A percentile compares a stretch with the other conserved stretches of the same genome.
Evolutionary conservation across 1,140 invertebrate genomes (phyloP).

Genomic region (Pseudomyrmex cubaensis): DNA sequence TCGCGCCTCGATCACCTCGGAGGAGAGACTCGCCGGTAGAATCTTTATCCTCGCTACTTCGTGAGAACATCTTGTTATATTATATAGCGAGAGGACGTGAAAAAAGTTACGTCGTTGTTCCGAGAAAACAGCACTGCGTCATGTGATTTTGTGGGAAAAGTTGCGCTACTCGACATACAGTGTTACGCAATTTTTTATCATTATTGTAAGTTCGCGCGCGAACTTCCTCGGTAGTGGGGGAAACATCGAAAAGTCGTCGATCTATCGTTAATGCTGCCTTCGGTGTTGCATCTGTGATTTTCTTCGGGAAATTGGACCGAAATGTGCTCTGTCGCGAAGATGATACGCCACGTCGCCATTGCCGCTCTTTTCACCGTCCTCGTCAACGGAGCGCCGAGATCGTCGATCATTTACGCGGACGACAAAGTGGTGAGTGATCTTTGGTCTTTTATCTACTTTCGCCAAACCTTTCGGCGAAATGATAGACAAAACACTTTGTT

Average conservation of each 20-base stretch:
- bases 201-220: slow-evolving; percentile 30
- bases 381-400: slow-evolving; percentile 56
- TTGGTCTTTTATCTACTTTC: slow-evolving; percentile 28
- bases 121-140: neutral
- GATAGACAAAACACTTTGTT: neutral
- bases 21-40: slow-evolving; percentile 11
- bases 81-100: neutral
- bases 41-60: slow-evolving; percentile 15
- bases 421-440: slow-evolving; percentile 78
- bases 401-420: slow-evolving; percentile 76
- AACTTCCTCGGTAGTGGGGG: neutral
- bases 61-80: neutral
- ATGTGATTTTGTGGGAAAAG: neutral
- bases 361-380: slow-evolving; percentile 59
- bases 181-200: slow-evolving; percentile 2
- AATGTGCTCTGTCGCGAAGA: slow-evolving; percentile 55
- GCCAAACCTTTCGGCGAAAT: neutral
- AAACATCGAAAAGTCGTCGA: neutral
- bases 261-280: slow-evolving; percentile 30
- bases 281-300: slow-evolving; percentile 22
- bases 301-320: slow-evolving; percentile 9
- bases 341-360: slow-evolving; percentile 55
- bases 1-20: neutral
- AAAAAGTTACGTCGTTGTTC: neutral
- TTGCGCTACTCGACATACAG: neutral